Evolutionary conservation across 2,888 invertebrate species (phyloP), one percentile per base, ranked within the genome.

Genomic region (Stenoptilia bipunctidactyla): DNA sequence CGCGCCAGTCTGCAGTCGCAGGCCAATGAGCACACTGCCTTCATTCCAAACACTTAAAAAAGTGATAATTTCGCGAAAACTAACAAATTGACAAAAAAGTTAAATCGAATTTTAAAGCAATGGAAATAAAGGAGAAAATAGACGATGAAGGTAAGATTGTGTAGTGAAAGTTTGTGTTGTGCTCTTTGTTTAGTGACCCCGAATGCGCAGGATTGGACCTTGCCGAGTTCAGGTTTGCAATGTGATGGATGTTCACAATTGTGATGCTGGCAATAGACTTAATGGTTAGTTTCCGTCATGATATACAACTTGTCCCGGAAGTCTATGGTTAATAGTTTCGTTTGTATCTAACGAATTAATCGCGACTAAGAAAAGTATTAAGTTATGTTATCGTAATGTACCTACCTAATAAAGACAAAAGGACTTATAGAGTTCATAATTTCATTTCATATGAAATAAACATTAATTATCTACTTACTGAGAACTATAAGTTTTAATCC

Each of bases 81-180:
- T 9, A 30, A 8, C 30, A 3, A 30, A 30, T 30, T 30, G 9
- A 30, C 30, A 30, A 9, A n/a, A n/a, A n/a, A 10, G 4, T 2
- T 30, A 30, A 12, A 6, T 25, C 12, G 12, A 8, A 8, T 30
- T 8, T 43, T 40, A 39, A 40, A 20, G 52, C 39, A 37, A 71
- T 69, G 69, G 69, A 72, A 49, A 49, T 66, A 56, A 60, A 62
- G 47, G 54, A 59, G 36, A 50, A 53, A 37, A 53, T 50, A 46
- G 45, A 52, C 35, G 48, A 47, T 37, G 54, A 61, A 42, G 66
- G 69, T 64, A 55, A 64, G 53, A 45, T 37, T 40, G 13, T 36
- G 13, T 41, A 47, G 66, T 66, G 64, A 66, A 65, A 68, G 67
- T 43, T 36, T 48, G 43, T 10, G 10, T 9, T 48, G 38, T 39